Evolutionary conservation across 1,140 invertebrate species (phyloP).

Genomic region (Pseudoatta argentina): DNA sequence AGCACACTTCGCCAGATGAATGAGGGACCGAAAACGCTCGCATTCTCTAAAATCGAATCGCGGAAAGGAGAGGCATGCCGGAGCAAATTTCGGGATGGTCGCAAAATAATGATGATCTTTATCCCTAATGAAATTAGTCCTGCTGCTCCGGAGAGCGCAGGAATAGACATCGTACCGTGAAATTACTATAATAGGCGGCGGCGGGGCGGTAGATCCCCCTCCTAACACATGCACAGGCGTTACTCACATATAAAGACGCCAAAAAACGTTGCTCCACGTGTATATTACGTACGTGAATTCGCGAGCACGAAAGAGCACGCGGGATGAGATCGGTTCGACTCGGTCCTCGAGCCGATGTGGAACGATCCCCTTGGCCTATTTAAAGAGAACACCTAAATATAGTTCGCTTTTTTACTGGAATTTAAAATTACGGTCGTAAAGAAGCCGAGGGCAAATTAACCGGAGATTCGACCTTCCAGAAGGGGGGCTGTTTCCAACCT

Average conservation of each 20-base stretch:
- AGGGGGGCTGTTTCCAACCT: slow-evolving; percentile 69
- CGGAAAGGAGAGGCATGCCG: slow-evolving; percentile 72
- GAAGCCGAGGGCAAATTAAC: slow-evolving; percentile 80
- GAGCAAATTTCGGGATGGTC: slow-evolving; percentile 80
- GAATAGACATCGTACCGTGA: slow-evolving; percentile 81
- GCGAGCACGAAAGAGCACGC: slow-evolving; percentile 52
- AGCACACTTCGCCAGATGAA: slow-evolving; percentile 6
- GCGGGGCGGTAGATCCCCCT: slow-evolving; percentile 67
- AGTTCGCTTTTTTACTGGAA: slow-evolving; percentile 76
- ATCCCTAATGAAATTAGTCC: slow-evolving; percentile 85
- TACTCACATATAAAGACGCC: slow-evolving; percentile 33
- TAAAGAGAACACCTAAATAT: slow-evolving; percentile 77
- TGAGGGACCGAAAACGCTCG: slow-evolving; percentile 27
- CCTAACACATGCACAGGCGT: slow-evolving; percentile 50
- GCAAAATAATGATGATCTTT: slow-evolving; percentile 84
- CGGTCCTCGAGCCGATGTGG: slow-evolving; percentile 49
- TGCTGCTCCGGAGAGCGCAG: slow-evolving; percentile 74
- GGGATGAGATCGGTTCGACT: slow-evolving; percentile 36
- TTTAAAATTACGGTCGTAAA: slow-evolving; percentile 84
- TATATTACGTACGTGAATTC: slow-evolving; percentile 69
- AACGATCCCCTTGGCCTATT: slow-evolving; percentile 69
- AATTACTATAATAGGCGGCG: slow-evolving; percentile 82
- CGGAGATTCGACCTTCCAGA: slow-evolving; percentile 72
- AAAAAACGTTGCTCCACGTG: slow-evolving; percentile 43
- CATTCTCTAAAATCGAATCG: slow-evolving; percentile 65